Evolutionary conservation across 2,888 invertebrate species (phyloP), one percentile per base, ranked within the genome.

Genomic region (Urechis unicinctus): DNA sequence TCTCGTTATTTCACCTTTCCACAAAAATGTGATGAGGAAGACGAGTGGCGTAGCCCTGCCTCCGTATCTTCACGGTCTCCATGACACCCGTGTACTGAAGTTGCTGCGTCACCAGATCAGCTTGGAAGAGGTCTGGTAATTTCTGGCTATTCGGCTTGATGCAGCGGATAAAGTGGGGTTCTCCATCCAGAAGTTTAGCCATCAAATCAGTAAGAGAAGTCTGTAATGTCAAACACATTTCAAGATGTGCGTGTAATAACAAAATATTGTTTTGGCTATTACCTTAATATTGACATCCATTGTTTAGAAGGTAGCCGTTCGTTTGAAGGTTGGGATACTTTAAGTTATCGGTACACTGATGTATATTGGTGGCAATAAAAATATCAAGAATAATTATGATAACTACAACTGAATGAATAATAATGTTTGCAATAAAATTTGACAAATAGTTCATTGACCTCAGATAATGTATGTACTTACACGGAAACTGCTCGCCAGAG

Each of bases 21-120:
- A 64, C 22, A 47, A 64, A 64, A 4, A 58, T 51, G 4, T 51
- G 47, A 46, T 55, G 57, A 9, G 57, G 54, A 3, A 95, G 84
- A 59, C 95, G 82, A 2, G 94, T 88, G 3, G 75, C 68, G 56
- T 66, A 76, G 2, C 75, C 76, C 41, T 68, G 66, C 45, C 68
- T 66, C 29, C 76, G 61, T 30, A 76, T 73, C 53, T 65, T 64
- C 26, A 69, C 65, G 3, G 74, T 74, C 54, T 75, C 75, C 25
- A 76, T 50, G 2, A 76, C 67, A n/a, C 76, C 76, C n/a, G 72
- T 74, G 60, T 70, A 72, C 22, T 61, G 61, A 6, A 76, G 62
- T 56, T 76, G 76, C 28, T 68, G 65, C 22, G 63, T 52, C n/a
- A 74, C 67, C 50, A 71, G 65, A 6, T 69, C 63, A 2, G 65